Percentiles rank a stretch among this genome's conserved stretches.
These are phyloP conservation scores for Trypoxylon attenuatum DNA, from an alignment of 2,888 invertebrate genomes.

Conservation along the genomic window DNA sequence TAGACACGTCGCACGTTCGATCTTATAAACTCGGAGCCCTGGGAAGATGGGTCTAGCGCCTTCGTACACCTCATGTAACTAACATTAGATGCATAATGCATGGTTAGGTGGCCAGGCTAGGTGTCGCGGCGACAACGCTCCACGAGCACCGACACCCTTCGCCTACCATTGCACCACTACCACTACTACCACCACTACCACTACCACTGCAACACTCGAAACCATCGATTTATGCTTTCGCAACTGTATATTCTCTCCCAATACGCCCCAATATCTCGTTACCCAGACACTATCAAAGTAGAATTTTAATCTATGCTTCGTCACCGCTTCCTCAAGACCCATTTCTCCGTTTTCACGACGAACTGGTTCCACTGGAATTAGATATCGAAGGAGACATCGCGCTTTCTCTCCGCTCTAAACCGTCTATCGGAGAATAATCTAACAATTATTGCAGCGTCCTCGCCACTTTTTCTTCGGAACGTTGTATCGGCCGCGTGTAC, in stretches of 20 bases:
- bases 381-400: no score
- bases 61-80: conserved; percentile 68
- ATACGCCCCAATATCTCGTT: no score
- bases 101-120: conserved; percentile 61
- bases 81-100: conserved; percentile 73
- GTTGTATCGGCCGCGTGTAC: background rate
- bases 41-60: conserved; percentile 59
- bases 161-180: conserved; percentile 13
- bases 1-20: conserved; percentile 61
- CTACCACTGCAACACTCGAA: background rate
- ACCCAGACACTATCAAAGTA: no score
- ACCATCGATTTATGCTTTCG: no score
- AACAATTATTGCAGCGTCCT: background rate
- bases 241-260: no score
- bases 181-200: background rate
- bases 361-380: no score
- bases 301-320: no score
- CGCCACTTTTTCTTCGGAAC: background rate
- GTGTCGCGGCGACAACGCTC: conserved; percentile 60
- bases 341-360: no score
- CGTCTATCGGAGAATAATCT: no score
- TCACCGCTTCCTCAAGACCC: no score
- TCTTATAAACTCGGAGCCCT: conserved; percentile 51
- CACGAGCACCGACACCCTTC: conserved; percentile 37
- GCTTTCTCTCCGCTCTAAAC: no score